phyloP scores from a whole-genome alignment of 2,888 invertebrate genomes.

The Kuschelorhynchus macadamiae region DNA sequence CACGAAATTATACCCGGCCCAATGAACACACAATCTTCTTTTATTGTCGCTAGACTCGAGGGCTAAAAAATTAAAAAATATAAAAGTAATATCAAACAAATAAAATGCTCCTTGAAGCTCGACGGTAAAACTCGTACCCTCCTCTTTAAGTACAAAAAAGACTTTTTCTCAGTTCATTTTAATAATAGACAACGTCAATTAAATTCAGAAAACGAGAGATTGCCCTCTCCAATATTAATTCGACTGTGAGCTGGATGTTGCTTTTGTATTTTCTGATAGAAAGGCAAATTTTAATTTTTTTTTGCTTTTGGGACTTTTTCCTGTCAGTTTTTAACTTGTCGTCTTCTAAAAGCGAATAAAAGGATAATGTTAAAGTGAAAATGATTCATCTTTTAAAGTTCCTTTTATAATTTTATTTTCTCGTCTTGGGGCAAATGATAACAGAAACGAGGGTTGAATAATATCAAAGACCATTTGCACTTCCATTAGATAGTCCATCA shows the following conservation, averaged over 20 bases:
- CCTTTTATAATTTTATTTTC: too few species aligned
- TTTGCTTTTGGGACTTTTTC: conserved; percentile 24
- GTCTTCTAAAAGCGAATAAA: background rate
- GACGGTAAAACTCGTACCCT: conserved; percentile 3
- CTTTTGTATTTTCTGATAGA: conserved; percentile 34
- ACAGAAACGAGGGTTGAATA: too few species aligned
- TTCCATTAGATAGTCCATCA: too few species aligned
- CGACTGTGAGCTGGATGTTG: conserved; percentile 10
- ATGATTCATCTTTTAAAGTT: too few species aligned
- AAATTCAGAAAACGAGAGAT: conserved; percentile 31
- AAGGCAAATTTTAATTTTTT: conserved; percentile 30
- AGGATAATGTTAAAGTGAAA: too few species aligned
- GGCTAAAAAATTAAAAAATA: conserved; percentile 17
- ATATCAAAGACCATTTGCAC: too few species aligned
- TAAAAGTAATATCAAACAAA: conserved; percentile 14
- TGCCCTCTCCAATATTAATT: conserved; percentile 29
- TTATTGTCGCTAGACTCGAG: background rate
- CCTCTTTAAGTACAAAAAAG: conserved; percentile 20
- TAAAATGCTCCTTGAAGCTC: too few species aligned
- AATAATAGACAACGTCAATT: conserved; percentile 48
- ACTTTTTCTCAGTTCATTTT: conserved; percentile 38
- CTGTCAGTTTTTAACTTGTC: conserved; percentile 6
- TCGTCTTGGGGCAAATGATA: too few species aligned
- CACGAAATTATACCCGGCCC: background rate
- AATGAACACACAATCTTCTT: background rate